Evolutionary conservation across 2,113 vertebrate genomes (phyloP).

Genomic region (Caretta caretta): DNA sequence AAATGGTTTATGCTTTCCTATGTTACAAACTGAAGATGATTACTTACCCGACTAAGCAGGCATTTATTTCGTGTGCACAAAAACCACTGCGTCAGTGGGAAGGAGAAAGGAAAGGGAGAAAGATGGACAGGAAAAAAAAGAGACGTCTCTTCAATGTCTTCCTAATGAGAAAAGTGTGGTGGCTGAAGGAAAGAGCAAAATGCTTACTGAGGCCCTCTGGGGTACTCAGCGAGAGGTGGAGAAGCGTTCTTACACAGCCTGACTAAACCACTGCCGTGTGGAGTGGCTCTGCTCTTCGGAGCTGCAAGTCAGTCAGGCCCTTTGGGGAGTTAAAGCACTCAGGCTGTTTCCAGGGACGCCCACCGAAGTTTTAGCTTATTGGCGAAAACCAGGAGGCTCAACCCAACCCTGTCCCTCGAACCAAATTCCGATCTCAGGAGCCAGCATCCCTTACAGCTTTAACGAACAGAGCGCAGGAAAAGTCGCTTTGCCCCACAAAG

Average conservation of each 20-base stretch:
- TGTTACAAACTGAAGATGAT: background rate
- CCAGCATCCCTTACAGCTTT: conserved; percentile 74
- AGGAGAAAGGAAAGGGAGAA: conserved; percentile 29
- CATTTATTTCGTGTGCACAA: background rate
- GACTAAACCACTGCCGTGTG: background rate
- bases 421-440: conserved; percentile 84
- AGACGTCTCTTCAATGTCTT: conserved; percentile 50
- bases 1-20: background rate
- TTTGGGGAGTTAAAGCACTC: conserved; percentile 64
- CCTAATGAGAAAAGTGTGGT: conserved; percentile 82
- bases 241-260: conserved; percentile 60
- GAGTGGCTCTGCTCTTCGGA: background rate
- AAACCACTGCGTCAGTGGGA: background rate
- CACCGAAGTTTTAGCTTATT: conserved; percentile 80
- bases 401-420: conserved; percentile 84
- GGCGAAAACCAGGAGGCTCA: conserved; percentile 82
- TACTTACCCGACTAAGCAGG: conserved; percentile 58
- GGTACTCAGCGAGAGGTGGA: conserved; percentile 32
- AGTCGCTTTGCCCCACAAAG: conserved; percentile 37
- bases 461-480: conserved; percentile 44
- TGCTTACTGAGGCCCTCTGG: conserved; percentile 66
- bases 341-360: conserved; percentile 75
- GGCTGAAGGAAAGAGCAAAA: conserved; percentile 41
- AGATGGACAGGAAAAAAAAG: background rate
- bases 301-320: conserved; percentile 66